Conservation (phyloP, 2,113 vertebrate species). For the Rallus limicola region DNA sequence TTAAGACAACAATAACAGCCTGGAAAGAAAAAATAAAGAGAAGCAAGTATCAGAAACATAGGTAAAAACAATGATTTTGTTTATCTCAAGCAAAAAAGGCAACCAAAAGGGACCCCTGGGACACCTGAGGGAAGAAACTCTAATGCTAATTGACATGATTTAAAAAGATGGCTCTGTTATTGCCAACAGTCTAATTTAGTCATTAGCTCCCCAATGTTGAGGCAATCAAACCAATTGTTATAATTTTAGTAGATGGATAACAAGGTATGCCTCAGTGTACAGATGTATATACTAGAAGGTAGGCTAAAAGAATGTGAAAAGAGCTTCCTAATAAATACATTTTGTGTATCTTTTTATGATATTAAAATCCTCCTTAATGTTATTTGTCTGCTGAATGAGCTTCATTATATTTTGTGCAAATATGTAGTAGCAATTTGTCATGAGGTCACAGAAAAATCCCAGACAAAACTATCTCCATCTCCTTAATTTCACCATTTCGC, state of each 20-base stretch:
- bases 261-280: constrained; percentile 2
- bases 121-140: constrained; percentile 66
- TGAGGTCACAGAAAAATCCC: background rate
- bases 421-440: background rate
- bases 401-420: constrained; percentile 3
- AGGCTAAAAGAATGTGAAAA: constrained; percentile 23
- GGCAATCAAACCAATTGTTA: constrained; percentile 63
- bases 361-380: background rate
- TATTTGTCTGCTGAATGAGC: constrained; percentile 2
- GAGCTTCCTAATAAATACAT: constrained; percentile 39
- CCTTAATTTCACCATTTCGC: background rate
- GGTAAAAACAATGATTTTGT: constrained; percentile 67
- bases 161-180: constrained; percentile 70
- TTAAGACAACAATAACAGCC: background rate
- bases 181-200: constrained; percentile 73
- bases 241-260: constrained; percentile 46
- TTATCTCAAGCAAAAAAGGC: constrained; percentile 70
- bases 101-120: constrained; percentile 60
- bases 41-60: background rate
- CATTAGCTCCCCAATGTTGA: constrained; percentile 64
- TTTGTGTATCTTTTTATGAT: constrained; percentile 34
- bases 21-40: background rate
- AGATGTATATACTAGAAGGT: background rate
- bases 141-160: constrained; percentile 77
- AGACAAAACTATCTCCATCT: background rate